Evolutionary conservation across 1,140 invertebrate genomes (phyloP).

Genomic region (Dendroctonus ponderosae): DNA sequence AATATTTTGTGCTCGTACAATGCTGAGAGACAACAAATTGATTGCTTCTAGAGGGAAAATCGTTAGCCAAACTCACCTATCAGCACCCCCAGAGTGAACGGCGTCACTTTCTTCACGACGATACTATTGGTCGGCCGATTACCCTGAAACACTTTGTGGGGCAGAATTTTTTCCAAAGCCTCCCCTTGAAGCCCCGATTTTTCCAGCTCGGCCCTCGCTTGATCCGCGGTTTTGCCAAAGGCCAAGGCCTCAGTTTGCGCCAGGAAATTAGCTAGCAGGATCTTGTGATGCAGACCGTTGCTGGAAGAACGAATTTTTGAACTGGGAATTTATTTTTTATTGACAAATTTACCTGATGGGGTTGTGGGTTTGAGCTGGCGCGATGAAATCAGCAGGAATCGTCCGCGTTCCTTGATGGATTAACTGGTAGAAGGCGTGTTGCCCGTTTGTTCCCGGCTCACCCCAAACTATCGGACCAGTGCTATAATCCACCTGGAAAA

Average conservation of each 20-base stretch:
- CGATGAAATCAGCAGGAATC: slow-evolving; percentile 97
- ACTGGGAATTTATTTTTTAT: slow-evolving; percentile 1
- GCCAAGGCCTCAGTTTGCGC: slow-evolving; percentile 98
- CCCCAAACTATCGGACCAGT: slow-evolving; percentile 76
- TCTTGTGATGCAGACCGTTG: slow-evolving; percentile 74
- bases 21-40: slow-evolving; percentile 62
- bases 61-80: slow-evolving; percentile 68
- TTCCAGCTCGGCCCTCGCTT: slow-evolving; percentile 73
- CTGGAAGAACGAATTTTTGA: slow-evolving; percentile 42
- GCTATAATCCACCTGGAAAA: slow-evolving; percentile 48
- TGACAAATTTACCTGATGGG: slow-evolving; percentile 60
- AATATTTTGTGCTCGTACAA: slow-evolving; percentile 99
- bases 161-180: slow-evolving; percentile 77
- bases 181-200: slow-evolving; percentile 70
- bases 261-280: slow-evolving; percentile 94
- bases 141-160: slow-evolving; percentile 96
- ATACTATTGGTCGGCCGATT: slow-evolving; percentile 98
- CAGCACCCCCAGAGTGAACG: slow-evolving; percentile 92
- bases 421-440: slow-evolving; percentile 96
- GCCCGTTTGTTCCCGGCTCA: slow-evolving; percentile 99
- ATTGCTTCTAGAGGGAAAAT: background rate
- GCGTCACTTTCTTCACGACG: slow-evolving; percentile 88
- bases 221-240: slow-evolving; percentile 81
- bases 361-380: slow-evolving; percentile 90
- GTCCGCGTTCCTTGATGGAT: slow-evolving; percentile 89